These are phyloP conservation scores for Sabatieria punctata DNA, from an alignment of 2,888 invertebrate species.

Conservation along the genomic window DNA sequence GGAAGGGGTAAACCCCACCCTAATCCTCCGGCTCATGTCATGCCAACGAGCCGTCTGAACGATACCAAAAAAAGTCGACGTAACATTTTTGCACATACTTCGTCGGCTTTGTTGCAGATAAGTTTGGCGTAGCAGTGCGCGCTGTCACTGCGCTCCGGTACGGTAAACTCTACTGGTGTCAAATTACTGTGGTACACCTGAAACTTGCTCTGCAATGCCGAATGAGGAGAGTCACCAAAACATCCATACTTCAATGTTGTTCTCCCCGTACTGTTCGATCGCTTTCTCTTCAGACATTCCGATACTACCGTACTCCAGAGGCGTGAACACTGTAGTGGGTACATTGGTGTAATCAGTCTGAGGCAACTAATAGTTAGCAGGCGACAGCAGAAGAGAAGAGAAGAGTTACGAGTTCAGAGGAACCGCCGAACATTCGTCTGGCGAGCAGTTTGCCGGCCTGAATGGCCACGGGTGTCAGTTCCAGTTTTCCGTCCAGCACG, in stretches of 20 bases:
- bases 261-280: constrained; percentile 46
- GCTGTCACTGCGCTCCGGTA: constrained; percentile 66
- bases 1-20: too few species aligned
- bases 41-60: too few species aligned
- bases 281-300: constrained; percentile 80
- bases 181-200: constrained; percentile 66
- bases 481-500: constrained; percentile 50
- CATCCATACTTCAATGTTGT: neutral
- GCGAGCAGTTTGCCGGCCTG: constrained; percentile 73
- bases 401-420: constrained; percentile 5
- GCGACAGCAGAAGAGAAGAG: too few species aligned
- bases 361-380: too few species aligned
- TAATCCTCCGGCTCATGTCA: too few species aligned
- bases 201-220: too few species aligned
- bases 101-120: constrained; percentile 38
- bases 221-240: too few species aligned
- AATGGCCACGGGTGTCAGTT: constrained; percentile 85
- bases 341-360: constrained; percentile 45
- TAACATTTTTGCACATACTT: too few species aligned
- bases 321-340: constrained; percentile 87
- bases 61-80: too few species aligned
- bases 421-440: constrained; percentile 36
- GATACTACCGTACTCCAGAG: constrained; percentile 85
- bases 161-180: constrained; percentile 84
- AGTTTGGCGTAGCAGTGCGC: constrained; percentile 66